Percentiles rank a stretch among this genome's conserved stretches.
phyloP scores from a whole-genome alignment of 2,113 vertebrate species.

The Gila orcuttii region DNA sequence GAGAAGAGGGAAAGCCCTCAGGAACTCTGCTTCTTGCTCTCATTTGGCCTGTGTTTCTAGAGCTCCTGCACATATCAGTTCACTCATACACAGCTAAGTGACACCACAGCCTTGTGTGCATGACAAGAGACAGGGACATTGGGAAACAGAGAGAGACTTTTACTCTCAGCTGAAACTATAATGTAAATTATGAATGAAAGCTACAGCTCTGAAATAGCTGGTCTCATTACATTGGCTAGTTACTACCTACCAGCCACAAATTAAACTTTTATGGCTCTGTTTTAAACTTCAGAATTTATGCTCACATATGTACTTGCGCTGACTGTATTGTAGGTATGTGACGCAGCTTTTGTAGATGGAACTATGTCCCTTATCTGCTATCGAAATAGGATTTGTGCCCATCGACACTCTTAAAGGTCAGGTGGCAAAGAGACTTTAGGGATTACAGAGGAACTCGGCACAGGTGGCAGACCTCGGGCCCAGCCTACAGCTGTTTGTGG shows the following conservation, averaged over 20 bases:
- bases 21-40: not conserved
- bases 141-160: slow-evolving; percentile 41
- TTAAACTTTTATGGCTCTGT: slow-evolving; percentile 73
- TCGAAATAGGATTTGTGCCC: slow-evolving; percentile 51
- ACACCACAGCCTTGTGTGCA: slow-evolving; percentile 26
- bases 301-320: slow-evolving; percentile 54
- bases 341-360: slow-evolving; percentile 51
- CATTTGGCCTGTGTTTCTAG: not conserved
- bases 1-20: slow-evolving; percentile 20
- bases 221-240: slow-evolving; percentile 59
- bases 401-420: slow-evolving; percentile 51
- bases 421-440: slow-evolving; percentile 12
- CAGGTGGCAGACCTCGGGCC: slow-evolving; percentile 51
- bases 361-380: slow-evolving; percentile 16
- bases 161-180: slow-evolving; percentile 65
- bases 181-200: slow-evolving; percentile 73
- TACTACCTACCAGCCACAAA: slow-evolving; percentile 64
- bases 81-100: slow-evolving; percentile 19
- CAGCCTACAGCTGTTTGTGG: slow-evolving; percentile 50
- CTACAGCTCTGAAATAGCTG: slow-evolving; percentile 70
- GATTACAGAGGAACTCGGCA: slow-evolving; percentile 44
- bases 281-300: slow-evolving; percentile 65
- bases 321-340: slow-evolving; percentile 59
- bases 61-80: not conserved
- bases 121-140: slow-evolving; percentile 32